Conservation (phyloP, 2,113 vertebrate genomes). For the Corythornis cristatus region DNA sequence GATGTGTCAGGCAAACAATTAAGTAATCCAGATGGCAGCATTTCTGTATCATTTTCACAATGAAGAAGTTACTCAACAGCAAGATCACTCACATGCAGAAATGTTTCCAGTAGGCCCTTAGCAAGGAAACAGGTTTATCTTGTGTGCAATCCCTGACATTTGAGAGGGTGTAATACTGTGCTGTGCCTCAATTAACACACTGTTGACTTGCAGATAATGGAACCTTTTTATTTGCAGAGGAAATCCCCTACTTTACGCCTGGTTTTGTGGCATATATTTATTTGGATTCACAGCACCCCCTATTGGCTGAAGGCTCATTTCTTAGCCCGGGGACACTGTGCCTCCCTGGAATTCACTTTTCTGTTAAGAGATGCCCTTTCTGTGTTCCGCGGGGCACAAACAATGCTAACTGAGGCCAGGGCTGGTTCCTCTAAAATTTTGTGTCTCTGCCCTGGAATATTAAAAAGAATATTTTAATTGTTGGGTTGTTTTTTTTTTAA, state of each 20-base stretch:
- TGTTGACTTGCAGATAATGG: not conserved
- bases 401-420: not conserved
- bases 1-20: slow-evolving; percentile 9
- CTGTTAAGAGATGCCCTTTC: not conserved
- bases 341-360: not conserved
- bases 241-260: rapidly evolving
- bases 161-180: not conserved
- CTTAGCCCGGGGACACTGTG: not conserved
- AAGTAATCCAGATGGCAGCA: not conserved
- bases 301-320: slow-evolving; percentile 6
- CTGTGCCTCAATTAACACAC: not conserved
- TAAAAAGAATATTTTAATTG: not conserved
- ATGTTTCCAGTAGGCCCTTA: not conserved
- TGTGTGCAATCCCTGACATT: not conserved
- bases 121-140: slow-evolving; percentile 2
- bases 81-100: not conserved
- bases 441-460: not conserved
- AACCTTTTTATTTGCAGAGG: not conserved
- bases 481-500: no score
- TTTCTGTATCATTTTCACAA: not conserved
- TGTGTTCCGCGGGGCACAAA: not conserved
- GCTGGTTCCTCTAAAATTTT: not conserved
- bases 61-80: not conserved
- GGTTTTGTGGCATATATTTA: not conserved
- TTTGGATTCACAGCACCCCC: slow-evolving; percentile 54